These are phyloP conservation scores for Oreochromis spilurus DNA, from an alignment of 2,113 vertebrate species.

Conservation along the genomic window DNA sequence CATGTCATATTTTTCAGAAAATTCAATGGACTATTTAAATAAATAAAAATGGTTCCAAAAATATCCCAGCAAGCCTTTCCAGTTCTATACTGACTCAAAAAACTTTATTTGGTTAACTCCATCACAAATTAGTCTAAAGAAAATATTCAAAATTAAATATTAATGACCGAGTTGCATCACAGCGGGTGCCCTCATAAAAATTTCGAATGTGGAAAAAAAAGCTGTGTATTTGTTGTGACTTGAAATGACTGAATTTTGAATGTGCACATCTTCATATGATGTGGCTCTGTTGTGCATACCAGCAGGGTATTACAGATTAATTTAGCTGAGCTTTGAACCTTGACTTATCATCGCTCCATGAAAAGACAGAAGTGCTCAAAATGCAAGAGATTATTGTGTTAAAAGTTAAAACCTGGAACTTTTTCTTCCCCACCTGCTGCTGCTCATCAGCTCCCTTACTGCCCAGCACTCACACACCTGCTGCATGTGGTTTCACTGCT, in stretches of 20 bases:
- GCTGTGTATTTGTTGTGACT: background rate
- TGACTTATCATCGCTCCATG: background rate
- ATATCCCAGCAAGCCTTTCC: background rate
- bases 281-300: background rate
- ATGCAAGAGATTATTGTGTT: background rate
- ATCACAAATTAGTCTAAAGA: background rate
- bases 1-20: background rate
- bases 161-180: background rate
- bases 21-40: background rate
- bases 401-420: background rate
- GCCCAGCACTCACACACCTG: conserved; percentile 10
- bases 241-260: background rate
- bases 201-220: background rate
- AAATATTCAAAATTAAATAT: background rate
- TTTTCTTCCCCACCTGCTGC: conserved; percentile 76
- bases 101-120: background rate
- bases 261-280: fast-evolving
- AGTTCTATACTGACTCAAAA: fast-evolving
- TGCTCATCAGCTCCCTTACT: conserved; percentile 68
- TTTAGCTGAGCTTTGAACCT: background rate
- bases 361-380: background rate
- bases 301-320: background rate
- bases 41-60: background rate
- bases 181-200: background rate
- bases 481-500: conserved; percentile 7